Evolutionary conservation across 2,113 vertebrate species (phyloP).

Genomic region (Corapipo altera): DNA sequence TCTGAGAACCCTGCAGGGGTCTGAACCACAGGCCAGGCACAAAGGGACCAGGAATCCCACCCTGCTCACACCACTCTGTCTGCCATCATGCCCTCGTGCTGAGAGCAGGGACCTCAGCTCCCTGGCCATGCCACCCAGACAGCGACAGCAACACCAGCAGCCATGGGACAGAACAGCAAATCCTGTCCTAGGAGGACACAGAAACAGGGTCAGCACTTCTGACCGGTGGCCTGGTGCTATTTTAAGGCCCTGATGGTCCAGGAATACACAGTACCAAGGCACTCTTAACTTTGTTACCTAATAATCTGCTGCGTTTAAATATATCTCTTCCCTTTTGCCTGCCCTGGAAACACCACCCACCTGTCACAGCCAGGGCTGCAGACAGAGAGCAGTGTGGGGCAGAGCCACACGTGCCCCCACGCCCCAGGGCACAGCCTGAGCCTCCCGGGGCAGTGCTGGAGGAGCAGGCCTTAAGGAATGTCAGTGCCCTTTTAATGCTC

Average conservation of each 20-base stretch:
- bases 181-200: neutral
- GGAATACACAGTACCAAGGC: neutral
- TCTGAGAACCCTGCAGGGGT: neutral
- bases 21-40: neutral
- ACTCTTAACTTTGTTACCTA: neutral
- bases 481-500: neutral
- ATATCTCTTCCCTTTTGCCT: neutral
- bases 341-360: neutral
- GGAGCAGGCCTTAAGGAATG: neutral
- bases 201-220: neutral
- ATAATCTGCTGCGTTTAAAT: neutral
- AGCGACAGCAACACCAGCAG: neutral
- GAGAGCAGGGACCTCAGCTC: neutral
- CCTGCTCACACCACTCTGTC: neutral
- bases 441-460: fast-evolving
- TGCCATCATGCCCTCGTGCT: fast-evolving
- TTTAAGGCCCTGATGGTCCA: neutral
- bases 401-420: fast-evolving
- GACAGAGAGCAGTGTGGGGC: neutral
- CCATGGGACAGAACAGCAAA: neutral
- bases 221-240: neutral
- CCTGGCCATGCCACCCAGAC: neutral
- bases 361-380: neutral
- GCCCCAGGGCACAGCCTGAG: neutral
- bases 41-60: neutral